Evolutionary conservation across 2,888 invertebrate genomes (phyloP).

Genomic region (Leptarthrus brevirostris): DNA sequence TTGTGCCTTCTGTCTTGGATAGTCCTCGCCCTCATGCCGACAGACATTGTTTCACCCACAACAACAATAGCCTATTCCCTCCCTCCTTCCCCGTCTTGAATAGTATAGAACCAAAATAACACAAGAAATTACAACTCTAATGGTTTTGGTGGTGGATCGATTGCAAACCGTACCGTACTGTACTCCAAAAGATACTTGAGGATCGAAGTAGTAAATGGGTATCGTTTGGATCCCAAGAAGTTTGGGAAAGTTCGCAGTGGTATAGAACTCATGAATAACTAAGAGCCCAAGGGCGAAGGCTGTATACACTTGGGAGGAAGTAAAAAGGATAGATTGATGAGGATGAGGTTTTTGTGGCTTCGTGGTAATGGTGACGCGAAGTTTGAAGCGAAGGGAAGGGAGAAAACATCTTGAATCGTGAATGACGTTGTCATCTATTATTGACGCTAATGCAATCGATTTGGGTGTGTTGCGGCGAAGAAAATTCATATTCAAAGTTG

Average conservation of each 20-base stretch:
- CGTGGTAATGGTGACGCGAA: not conserved
- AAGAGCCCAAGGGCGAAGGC: conserved; percentile 20
- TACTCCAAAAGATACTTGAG: not conserved
- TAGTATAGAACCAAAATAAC: conserved; percentile 10
- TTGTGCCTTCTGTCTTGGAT: not conserved
- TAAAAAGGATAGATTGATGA: not conserved
- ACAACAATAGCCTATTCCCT: conserved; percentile 2
- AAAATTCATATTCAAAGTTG: conserved; percentile 14
- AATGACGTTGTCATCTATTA: conserved; percentile 42
- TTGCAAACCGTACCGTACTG: conserved; percentile 9
- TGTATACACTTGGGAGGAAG: conserved; percentile 2
- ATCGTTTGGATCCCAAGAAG: conserved; percentile 30
- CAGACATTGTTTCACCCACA: not conserved
- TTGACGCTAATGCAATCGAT: conserved; percentile 42
- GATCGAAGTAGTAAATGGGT: conserved; percentile 39
- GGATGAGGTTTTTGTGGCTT: not conserved
- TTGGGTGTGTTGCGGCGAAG: conserved; percentile 30
- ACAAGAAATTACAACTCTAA: conserved; percentile 44
- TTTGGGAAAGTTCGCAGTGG: conserved; percentile 35
- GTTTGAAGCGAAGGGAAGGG: not conserved
- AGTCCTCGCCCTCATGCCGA: no score
- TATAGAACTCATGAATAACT: conserved; percentile 42
- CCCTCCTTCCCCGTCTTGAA: not conserved
- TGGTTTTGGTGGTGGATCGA: conserved; percentile 46
- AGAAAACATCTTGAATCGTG: conserved; percentile 26